phyloP scores from a whole-genome alignment of 2,113 vertebrate genomes.

The Geococcyx californianus region DNA sequence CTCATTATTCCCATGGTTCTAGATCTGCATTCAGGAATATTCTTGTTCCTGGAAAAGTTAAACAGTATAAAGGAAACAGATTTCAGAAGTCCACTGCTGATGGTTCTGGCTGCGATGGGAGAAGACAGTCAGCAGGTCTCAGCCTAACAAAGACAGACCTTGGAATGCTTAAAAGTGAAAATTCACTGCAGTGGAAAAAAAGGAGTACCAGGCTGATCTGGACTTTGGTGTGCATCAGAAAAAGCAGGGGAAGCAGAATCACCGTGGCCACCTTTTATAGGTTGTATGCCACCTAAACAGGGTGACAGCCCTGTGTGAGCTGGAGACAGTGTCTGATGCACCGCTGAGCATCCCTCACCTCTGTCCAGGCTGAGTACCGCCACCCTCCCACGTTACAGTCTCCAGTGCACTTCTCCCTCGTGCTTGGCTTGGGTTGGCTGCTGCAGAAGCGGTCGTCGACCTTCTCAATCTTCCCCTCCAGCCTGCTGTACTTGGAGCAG shows the following conservation, averaged over 20 bases:
- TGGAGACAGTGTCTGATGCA: rapidly evolving
- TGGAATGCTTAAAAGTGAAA: neutral
- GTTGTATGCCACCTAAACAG: neutral
- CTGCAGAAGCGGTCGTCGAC: slow-evolving; percentile 89
- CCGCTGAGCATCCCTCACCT: slow-evolving; percentile 73
- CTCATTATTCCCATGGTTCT: rapidly evolving
- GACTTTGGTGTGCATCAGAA: neutral
- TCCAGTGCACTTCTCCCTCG: slow-evolving; percentile 89
- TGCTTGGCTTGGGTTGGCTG: slow-evolving; percentile 84
- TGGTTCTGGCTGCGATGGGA: neutral
- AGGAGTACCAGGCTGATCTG: neutral
- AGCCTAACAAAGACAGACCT: neutral
- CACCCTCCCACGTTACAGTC: slow-evolving; percentile 92
- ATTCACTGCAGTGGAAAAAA: neutral
- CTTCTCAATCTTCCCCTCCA: slow-evolving; percentile 88
- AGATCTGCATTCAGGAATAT: neutral
- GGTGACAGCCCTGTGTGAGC: neutral
- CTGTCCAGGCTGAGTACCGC: slow-evolving; percentile 94
- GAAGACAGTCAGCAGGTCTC: neutral
- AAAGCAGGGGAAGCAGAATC: neutral
- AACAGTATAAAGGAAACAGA: neutral
- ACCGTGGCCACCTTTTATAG: neutral
- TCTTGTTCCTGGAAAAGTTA: neutral
- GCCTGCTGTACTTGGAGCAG: slow-evolving; percentile 86
- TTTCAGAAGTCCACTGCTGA: neutral